Base-by-base conservation (phyloP, 23 tunicate species). In the Pegea sp. region DNA sequence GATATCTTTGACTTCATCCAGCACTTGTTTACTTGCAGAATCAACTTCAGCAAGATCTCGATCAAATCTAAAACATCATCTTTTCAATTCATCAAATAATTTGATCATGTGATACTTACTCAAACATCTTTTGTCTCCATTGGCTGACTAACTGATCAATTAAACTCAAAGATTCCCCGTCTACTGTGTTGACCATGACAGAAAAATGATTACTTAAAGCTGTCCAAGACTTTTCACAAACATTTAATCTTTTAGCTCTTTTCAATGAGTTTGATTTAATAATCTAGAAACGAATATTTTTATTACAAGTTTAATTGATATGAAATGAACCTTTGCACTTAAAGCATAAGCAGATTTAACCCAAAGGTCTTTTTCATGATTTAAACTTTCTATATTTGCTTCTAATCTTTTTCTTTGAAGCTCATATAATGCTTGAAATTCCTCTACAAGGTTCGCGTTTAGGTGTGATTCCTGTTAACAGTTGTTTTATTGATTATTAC, bases 371-470 rank as follows among this genome's bases (percentile, higher is more conserved):
- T 65, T 42, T 71, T 79, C 93, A 0, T 31, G 27, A 3, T 69
- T 65, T 28, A 79, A 30, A 2, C 11, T 5, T 4, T 62, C 26
- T 3, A 72, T 68, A 25, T 59, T 71, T 18, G 59, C 55, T 65
- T 79, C 80, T 20, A 79, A 56, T 16, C 93, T 57, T 25, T 42
- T 43, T 5, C 98, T 51, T 51, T 90, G 98, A 27, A 90, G 59
- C 46, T 90, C 98, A 54, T 90, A 90, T 31, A 90, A 48, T 30
- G 59, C 68, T 38, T 90, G 98, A 67, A 77, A 90, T 50, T 90
- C 98, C 19, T 74, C 75, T 5, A 81, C 69, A 5, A 74, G 53
- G 21, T 77, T 65, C 7, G 75, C 70, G 42, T 66, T 74, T 31
- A 63, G 57, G 22, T 68, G 64, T 27, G 84, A 69, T 67, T 79